Conservation (phyloP, 2,797 vertebrate genomes). For the Chaetodon trifasciatus region DNA sequence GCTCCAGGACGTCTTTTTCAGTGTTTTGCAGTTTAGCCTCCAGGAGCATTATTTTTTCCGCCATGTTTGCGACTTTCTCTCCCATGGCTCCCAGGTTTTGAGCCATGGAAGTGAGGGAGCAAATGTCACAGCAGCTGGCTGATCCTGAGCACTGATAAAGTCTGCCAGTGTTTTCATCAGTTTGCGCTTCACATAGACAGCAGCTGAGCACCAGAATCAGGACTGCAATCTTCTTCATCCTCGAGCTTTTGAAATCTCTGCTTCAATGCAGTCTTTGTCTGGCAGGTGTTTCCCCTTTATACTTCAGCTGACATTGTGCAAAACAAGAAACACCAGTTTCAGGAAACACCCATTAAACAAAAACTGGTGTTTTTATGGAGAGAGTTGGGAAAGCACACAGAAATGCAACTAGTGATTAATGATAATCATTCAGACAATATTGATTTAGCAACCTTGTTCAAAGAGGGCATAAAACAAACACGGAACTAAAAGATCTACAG, state of each 20-base stretch:
- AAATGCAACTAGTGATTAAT: not conserved
- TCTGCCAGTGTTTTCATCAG: slow-evolving; percentile 1
- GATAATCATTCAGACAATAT: too few relatives aligned
- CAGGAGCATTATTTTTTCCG: slow-evolving; percentile 49
- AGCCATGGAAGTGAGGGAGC: slow-evolving; percentile 3
- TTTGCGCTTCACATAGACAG: slow-evolving; percentile 9
- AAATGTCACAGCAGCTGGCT: slow-evolving; percentile 5
- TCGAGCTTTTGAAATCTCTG: slow-evolving; percentile 11
- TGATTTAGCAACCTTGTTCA: too few relatives aligned
- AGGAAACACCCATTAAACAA: not conserved
- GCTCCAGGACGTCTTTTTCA: slow-evolving; percentile 52
- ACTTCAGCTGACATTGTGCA: not conserved
- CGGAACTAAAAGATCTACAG: too few relatives aligned
- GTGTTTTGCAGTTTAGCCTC: slow-evolving; percentile 44
- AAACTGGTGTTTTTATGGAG: not conserved
- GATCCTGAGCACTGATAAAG: not conserved
- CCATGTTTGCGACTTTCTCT: slow-evolving; percentile 54
- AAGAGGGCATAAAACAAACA: too few relatives aligned
- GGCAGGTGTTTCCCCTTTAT: slow-evolving; percentile 5
- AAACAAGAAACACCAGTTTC: slow-evolving; percentile 1
- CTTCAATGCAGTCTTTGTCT: not conserved
- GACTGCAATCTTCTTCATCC: slow-evolving; percentile 45
- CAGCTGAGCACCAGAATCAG: slow-evolving; percentile 37
- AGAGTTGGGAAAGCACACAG: not conserved
- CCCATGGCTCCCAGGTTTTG: slow-evolving; percentile 37